Base-by-base conservation (phyloP, 2,797 vertebrate genomes). In the Xenopus petersii region DNA sequence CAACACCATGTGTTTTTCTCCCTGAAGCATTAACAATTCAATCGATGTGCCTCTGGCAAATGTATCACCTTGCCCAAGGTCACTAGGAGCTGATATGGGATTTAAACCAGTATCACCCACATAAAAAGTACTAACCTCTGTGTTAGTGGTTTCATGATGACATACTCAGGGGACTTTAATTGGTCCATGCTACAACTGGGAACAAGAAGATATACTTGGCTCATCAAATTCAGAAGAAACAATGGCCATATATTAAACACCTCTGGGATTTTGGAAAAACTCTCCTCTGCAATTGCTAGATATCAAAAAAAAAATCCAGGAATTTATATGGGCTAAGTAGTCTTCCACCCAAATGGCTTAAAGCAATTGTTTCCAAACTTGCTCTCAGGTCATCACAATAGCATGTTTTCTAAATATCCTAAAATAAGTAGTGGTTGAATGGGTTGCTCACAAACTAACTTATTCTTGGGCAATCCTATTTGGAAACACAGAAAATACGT, bases 1-100 rank as follows among this genome's bases (percentile, higher is more conserved):
- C 49, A 10, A 51, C 49, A 51, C 11, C 0, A 26, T 68, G 48
- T 55, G n/a, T 55, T 72, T 56, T 51, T 4, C 55, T 12, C 75
- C 75, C 70, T 64, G 51, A 64, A 69, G 70, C 75, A 69, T 17
- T 48, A 69, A 64, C 54, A 69, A 77, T 59, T 51, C 49, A 16
- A 64, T 68, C 51, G 69, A 55, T 12, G 42, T 48, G 75, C 71
- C 76, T 58, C 66, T 26, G 71, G 76, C 71, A 24, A 24, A 59
- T 65, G 59, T 42, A 73, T 30, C 69, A 30, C 64, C 24, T 58
- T 64, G 71, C 71, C 66, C 66, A 78, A 74, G 76, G 76, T 78
- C 71, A 78, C 54, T 17, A 70, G 30, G 24, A 78, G 71, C 63
- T 65, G 76, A 30, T 65, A 1, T 64, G 60, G 71, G 71, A 78